Percentiles rank a stretch among this genome's conserved stretches.
Evolutionary conservation across 2,797 vertebrate species (phyloP).

Genomic region (Helarctos malayanus): DNA sequence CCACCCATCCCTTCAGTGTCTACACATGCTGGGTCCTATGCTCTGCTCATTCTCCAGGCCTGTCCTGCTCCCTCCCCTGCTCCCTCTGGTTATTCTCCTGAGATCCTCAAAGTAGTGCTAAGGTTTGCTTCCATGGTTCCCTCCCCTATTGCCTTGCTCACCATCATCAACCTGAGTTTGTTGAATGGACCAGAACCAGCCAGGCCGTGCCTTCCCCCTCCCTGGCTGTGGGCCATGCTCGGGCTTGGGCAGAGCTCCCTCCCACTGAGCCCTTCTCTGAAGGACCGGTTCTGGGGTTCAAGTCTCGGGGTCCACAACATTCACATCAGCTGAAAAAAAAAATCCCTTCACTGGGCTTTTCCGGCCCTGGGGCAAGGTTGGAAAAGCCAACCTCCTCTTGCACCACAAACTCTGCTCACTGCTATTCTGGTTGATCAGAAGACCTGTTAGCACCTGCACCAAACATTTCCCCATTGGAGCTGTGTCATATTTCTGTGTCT

Average conservation of each 20-base stretch:
- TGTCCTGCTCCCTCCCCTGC: neutral
- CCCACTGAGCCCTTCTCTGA: neutral
- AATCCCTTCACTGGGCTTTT: neutral
- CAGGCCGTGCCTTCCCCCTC: neutral
- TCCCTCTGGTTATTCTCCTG: neutral
- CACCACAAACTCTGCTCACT: neutral
- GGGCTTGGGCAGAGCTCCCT: too few relatives aligned
- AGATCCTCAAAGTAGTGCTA: neutral
- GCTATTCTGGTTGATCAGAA: neutral
- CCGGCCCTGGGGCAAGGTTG: neutral
- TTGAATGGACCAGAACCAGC: neutral
- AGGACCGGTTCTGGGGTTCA: neutral
- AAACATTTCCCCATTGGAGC: neutral
- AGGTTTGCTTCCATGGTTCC: neutral
- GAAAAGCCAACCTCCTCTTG: neutral
- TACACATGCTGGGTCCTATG: neutral
- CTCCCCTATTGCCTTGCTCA: neutral
- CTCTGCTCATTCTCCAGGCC: neutral
- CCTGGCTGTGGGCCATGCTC: neutral
- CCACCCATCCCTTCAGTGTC: neutral
- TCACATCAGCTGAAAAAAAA: neutral
- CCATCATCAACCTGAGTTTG: neutral
- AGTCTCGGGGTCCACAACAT: neutral
- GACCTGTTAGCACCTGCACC: neutral
- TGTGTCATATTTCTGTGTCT: neutral